Evolutionary conservation across 2,888 invertebrate genomes (phyloP), one percentile per base, ranked within the genome.

Genomic region (Phlogophora meticulosa): DNA sequence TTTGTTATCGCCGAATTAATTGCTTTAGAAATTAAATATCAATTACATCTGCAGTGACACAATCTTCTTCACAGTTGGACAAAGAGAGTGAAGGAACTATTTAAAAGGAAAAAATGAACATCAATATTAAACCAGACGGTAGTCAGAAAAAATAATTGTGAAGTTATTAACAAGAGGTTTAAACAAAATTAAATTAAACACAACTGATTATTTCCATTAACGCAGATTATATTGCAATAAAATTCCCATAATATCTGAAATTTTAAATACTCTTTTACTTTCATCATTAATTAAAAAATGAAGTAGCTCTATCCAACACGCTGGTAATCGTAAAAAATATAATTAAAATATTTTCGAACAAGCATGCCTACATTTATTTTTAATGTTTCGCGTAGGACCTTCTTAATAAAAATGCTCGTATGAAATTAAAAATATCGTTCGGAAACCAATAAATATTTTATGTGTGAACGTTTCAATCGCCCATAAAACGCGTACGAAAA

Each of bases 401-500:
- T 66, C 72, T 70, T 79, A 74, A 68, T 78, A 76, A 78, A 80
- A 72, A 63, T 22, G 43, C 49, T 42, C 36, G 52, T 63, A 74
- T 71, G 75, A 70, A 81, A 69, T 79, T 76, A 79, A 76, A 82
- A 76, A 78, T 74, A 76, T 72, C 64, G 61, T 73, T 71, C 66
- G 60, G 46, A 68, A 78, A 66, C 64, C 76, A 68, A 86, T 86
- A 85, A 85, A 85, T n/a, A 73, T 78, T 84, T 80, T 81, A 83
- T 78, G 74, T 76, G 81, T 76, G 76, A 79, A 79, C 75, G 58
- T 80, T 81, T 85, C 76, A 79, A 84, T 86, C 82, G 77, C 62
- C 76, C 65, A 80, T 80, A 83, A 84, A 87, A 68, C 68, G 59
- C 66, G 66, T 72, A 78, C 76, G 72, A 80, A 86, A 82, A 84